A percentile compares a stretch with the other conserved stretches of the same genome.
phyloP scores from a whole-genome alignment of 1,140 invertebrate genomes.

The Pachyrhynchus sulphureomaculatus region DNA sequence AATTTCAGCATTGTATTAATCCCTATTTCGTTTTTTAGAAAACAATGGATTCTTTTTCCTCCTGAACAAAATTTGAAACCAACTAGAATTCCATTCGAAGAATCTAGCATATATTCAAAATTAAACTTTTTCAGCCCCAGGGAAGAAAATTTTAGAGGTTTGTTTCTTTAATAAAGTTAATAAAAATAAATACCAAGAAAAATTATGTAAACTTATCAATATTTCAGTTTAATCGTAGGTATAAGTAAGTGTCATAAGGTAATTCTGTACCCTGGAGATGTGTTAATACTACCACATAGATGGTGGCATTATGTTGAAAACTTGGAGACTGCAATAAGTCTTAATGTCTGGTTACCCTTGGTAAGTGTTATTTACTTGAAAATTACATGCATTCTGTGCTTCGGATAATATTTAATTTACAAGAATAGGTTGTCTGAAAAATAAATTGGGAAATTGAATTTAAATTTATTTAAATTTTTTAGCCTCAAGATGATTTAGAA shows the following conservation, averaged over 20 bases:
- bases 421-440: too few species aligned
- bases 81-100: conserved; percentile 92
- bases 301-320: conserved; percentile 98
- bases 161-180: neutral
- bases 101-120: conserved; percentile 91
- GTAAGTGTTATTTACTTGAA: too few species aligned
- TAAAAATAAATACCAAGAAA: neutral
- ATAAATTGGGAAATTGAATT: too few species aligned
- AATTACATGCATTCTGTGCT: too few species aligned
- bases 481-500: conserved; percentile 43
- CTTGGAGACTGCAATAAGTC: conserved; percentile 69
- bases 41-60: conserved; percentile 91
- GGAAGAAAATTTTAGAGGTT: conserved; percentile 39
- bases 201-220: neutral
- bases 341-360: conserved; percentile 87
- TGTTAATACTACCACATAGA: conserved; percentile 81
- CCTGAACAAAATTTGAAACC: conserved; percentile 74
- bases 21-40: conserved; percentile 74
- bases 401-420: too few species aligned
- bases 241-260: conserved; percentile 60
- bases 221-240: conserved; percentile 44
- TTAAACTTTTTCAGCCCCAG: conserved; percentile 73
- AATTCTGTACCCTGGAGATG: conserved; percentile 77
- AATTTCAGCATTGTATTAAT: too few species aligned
- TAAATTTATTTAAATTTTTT: conserved; percentile 20